Conservation (phyloP, 1,140 invertebrate species). For the Tetramorium simillimum region DNA sequence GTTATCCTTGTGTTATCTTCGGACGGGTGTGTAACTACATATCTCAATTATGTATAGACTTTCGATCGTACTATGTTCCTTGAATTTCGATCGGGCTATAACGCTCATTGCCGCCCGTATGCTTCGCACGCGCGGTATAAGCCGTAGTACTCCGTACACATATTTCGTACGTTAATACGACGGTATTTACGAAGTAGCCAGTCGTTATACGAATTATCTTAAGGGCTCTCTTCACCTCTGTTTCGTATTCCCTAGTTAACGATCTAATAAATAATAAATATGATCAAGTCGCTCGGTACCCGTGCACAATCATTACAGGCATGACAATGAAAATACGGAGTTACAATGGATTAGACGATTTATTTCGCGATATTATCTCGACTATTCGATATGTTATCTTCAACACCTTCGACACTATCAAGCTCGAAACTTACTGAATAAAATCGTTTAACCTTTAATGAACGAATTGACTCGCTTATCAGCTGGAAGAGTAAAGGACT, state of each 20-base stretch:
- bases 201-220: neutral
- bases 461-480: constrained; percentile 34
- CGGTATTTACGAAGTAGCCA: neutral
- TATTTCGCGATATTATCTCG: neutral
- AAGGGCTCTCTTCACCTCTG: neutral
- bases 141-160: neutral
- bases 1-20: constrained; percentile 2
- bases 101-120: neutral
- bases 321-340: neutral
- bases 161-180: neutral
- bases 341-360: neutral
- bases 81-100: constrained; percentile 24
- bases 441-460: constrained; percentile 51
- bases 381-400: constrained; percentile 9
- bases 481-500: constrained; percentile 29
- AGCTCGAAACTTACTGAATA: constrained; percentile 42
- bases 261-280: neutral
- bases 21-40: neutral
- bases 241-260: neutral
- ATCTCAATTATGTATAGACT: constrained; percentile 41
- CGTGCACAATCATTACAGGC: neutral
- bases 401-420: constrained; percentile 10
- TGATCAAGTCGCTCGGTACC: neutral
- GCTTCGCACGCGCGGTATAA: neutral
- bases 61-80: constrained; percentile 41